A percentile compares a stretch with the other conserved stretches of the same genome.
Conservation (phyloP, 2,888 invertebrate species). For the Lithophane ornitopus region DNA sequence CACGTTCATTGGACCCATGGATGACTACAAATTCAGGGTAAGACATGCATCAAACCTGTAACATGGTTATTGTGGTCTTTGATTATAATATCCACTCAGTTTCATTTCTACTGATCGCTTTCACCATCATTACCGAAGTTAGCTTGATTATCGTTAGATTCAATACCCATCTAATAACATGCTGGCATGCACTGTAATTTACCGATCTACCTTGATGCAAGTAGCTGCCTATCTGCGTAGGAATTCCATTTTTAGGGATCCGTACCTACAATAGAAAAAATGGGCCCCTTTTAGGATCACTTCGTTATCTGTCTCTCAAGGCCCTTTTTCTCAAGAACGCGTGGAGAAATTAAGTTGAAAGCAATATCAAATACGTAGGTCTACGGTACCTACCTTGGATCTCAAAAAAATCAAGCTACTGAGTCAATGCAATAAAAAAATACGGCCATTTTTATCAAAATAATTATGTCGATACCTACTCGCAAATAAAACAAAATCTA, state of each 20-base stretch:
- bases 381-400: no score
- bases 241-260: neutral
- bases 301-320: no score
- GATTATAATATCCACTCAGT: neutral
- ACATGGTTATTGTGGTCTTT: neutral
- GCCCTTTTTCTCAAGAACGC: no score
- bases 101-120: constrained; percentile 14
- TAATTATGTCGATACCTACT: no score
- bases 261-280: neutral
- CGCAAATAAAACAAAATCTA: no score
- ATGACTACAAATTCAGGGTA: constrained; percentile 94
- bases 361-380: no score
- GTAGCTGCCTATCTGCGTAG: neutral
- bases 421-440: no score
- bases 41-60: constrained; percentile 54
- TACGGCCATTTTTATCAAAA: no score
- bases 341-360: no score
- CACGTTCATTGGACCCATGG: constrained; percentile 91
- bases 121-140: constrained; percentile 10
- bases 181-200: constrained; percentile 10
- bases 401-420: no score
- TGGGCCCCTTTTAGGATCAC: no score
- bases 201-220: neutral
- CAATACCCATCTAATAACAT: constrained; percentile 1
- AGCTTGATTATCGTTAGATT: constrained; percentile 5